Evolutionary conservation across 2,888 invertebrate species (phyloP).

Genomic region (Clistopyga incitator): DNA sequence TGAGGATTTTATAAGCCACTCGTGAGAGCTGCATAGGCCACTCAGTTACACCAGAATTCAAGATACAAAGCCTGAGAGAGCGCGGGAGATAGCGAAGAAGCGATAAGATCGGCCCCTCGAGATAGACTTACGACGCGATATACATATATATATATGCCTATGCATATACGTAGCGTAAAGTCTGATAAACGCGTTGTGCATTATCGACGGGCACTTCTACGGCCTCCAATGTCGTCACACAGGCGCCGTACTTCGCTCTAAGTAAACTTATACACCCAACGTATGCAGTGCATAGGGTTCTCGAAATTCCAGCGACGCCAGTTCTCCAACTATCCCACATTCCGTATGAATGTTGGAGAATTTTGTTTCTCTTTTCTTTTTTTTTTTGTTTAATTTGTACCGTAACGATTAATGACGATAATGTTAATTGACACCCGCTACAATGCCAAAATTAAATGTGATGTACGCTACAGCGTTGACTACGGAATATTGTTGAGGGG

Average conservation of each 20-base stretch:
- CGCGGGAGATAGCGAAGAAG: slow-evolving; percentile 24
- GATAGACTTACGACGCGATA: slow-evolving; percentile 18
- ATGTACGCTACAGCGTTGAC: neutral
- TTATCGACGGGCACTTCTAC: slow-evolving; percentile 78
- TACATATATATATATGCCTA: neutral
- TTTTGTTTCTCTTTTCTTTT: too few species aligned
- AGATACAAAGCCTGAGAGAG: neutral
- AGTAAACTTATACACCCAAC: slow-evolving; percentile 41
- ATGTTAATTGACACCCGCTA: neutral
- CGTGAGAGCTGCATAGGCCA: slow-evolving; percentile 23
- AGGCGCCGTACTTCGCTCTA: slow-evolving; percentile 29
- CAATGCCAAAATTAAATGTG: neutral
- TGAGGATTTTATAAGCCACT: neutral
- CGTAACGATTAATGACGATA: too few species aligned
- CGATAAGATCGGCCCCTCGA: slow-evolving; percentile 45
- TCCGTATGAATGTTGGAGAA: too few species aligned
- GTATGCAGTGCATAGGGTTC: slow-evolving; percentile 20
- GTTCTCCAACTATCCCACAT: neutral
- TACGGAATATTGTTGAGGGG: slow-evolving; percentile 54
- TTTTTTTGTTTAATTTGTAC: too few species aligned
- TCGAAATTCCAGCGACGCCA: slow-evolving; percentile 10
- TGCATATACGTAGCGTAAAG: slow-evolving; percentile 17
- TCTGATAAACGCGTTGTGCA: slow-evolving; percentile 66
- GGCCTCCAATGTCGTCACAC: slow-evolving; percentile 75
- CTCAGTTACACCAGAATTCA: slow-evolving; percentile 12